Base-by-base conservation (phyloP, 2,888 invertebrate genomes). In the Archaeoteleia sp. region DNA sequence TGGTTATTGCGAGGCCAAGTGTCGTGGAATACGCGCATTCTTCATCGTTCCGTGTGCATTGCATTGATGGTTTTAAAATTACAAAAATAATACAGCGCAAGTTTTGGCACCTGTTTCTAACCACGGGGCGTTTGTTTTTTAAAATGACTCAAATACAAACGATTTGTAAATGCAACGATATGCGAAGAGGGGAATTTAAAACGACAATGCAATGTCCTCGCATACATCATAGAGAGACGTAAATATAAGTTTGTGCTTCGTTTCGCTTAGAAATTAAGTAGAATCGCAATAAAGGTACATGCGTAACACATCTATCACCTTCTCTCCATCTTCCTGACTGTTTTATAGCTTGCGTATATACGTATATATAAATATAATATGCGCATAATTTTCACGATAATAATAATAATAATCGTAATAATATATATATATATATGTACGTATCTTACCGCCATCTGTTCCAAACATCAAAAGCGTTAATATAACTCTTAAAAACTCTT, bases 391-490 rank as follows among this genome's bases (percentile, higher is more conserved):
- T 37, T 32, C 39, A 54, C 53, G 49, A 29, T 40, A 34, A 39
- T 37, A 14, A 37, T 39, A 39, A 20, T 30, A 57, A 42, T 57
- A 35, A 40, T 37, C 5, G 1, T 17, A 17, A 32, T 13, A 20
- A 27, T 45, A 37, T 32, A 34, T 53, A 12, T 45, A 23, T 54
- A 23, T 54, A 32, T 32, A 8, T 32, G 32, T 35, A 29, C 34
- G 57, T 45, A 37, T 34, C 51, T 42, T 60, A 54, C 30, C 58
- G 63, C 39, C 45, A 15, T 51, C 49, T 49, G 58, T 62, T 69
- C 55, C 68, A 72, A 70, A 72, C 72, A 71, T 62, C 58, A 53
- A 72, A 72, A 72, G 72, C 72, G 48, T 69, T 65, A 55, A 66
- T 20, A 46, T 54, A 53, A 55, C 57, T 62, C 46, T 58, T 42